phyloP scores from a whole-genome alignment of 2,797 vertebrate genomes.

The Rachycentron canadum region DNA sequence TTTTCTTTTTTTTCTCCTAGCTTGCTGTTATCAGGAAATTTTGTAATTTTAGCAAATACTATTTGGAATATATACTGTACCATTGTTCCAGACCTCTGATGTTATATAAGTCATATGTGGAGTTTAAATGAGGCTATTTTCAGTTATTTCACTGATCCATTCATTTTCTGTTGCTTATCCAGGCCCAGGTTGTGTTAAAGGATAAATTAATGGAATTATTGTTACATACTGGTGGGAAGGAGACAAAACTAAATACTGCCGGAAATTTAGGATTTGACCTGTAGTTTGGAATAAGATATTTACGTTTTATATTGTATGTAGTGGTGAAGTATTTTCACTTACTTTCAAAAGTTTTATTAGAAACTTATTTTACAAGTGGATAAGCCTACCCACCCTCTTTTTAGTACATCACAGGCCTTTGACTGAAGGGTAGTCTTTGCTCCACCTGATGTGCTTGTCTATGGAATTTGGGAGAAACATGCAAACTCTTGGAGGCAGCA shows the following conservation, averaged over 20 bases:
- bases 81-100: background rate
- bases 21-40: background rate
- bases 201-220: background rate
- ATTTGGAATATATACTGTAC: background rate
- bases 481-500: conserved; percentile 58
- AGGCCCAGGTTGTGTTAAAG: background rate
- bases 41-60: background rate
- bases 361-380: background rate
- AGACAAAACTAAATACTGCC: too few relatives aligned
- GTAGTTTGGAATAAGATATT: background rate
- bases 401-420: background rate
- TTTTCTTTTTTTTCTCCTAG: too few relatives aligned
- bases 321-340: background rate
- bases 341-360: background rate
- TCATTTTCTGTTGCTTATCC: background rate
- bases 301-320: background rate
- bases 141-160: background rate
- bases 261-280: background rate
- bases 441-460: conserved; percentile 49
- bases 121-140: background rate
- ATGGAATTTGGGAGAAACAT: conserved; percentile 59
- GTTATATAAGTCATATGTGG: background rate
- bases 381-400: background rate
- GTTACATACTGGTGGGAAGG: background rate
- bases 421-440: background rate